Percentiles rank a stretch among this genome's conserved stretches.
Evolutionary conservation across 2,113 vertebrate species (phyloP).

Genomic region (Poicephalus meyeri): DNA sequence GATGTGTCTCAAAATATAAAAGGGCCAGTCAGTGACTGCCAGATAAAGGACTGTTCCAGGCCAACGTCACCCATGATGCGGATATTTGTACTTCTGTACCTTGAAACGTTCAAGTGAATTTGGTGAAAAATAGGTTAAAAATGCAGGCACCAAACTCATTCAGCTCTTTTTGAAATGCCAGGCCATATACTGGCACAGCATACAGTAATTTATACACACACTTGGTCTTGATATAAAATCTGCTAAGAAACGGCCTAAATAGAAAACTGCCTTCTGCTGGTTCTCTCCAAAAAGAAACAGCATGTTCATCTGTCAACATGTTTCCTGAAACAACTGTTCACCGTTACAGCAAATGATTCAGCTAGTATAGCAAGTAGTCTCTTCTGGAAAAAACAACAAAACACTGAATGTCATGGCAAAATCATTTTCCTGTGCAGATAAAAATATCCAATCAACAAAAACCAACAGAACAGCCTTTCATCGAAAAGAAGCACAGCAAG

Average conservation of each 20-base stretch:
- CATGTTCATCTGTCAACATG: slow-evolving; percentile 3
- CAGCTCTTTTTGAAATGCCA: neutral
- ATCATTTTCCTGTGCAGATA: neutral
- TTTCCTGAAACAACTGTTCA: slow-evolving; percentile 1
- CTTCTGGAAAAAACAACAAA: neutral
- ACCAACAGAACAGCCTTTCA: neutral
- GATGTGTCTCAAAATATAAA: neutral
- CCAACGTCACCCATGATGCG: neutral
- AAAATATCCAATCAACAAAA: neutral
- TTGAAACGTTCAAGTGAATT: neutral
- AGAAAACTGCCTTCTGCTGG: slow-evolving; percentile 12
- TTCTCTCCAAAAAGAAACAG: slow-evolving; percentile 24
- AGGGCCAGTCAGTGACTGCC: neutral
- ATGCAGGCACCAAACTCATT: neutral
- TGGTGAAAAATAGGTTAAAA: neutral
- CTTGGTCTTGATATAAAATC: neutral
- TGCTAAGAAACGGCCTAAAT: neutral
- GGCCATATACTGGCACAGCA: neutral
- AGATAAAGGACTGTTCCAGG: neutral
- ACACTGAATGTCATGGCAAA: neutral
- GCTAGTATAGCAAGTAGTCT: neutral
- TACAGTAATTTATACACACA: neutral
- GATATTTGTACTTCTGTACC: neutral
- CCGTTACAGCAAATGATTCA: neutral
- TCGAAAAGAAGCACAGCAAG: neutral